Conservation (phyloP, 2,113 vertebrate genomes). For the Malurus melanocephalus region DNA sequence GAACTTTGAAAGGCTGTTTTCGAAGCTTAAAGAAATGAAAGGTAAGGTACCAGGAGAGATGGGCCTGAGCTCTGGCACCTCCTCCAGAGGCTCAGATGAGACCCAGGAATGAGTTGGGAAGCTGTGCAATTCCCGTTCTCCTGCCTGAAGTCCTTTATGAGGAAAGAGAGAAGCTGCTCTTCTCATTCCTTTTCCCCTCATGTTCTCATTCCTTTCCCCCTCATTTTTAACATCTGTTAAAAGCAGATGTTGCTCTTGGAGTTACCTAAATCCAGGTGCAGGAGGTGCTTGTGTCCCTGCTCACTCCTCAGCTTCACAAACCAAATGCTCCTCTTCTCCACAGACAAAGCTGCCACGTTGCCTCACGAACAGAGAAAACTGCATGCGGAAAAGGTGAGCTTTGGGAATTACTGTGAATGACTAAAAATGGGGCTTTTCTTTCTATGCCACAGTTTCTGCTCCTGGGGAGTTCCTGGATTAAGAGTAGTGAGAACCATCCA, state of each 20-base stretch:
- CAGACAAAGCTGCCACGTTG: conserved; percentile 93
- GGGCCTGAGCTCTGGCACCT: not conserved
- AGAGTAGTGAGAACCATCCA: not conserved
- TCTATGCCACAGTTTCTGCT: not conserved
- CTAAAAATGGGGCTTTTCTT: not conserved
- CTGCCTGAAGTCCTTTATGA: not conserved
- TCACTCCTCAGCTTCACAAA: not conserved
- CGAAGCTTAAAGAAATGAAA: conserved; percentile 98
- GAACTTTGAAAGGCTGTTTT: conserved; percentile 93
- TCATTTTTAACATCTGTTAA: not conserved
- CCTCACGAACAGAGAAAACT: conserved; percentile 94
- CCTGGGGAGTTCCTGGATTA: not conserved
- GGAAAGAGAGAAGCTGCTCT: not conserved
- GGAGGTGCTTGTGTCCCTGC: not conserved
- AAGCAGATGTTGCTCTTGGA: not conserved
- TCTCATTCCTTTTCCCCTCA: not conserved
- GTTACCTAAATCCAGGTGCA: not conserved
- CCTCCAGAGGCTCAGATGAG: rapidly evolving
- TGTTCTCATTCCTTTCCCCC: not conserved
- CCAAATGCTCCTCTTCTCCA: not conserved
- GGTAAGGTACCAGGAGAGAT: conserved; percentile 57
- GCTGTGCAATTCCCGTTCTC: not conserved
- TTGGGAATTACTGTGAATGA: not conserved
- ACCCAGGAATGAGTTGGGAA: not conserved
- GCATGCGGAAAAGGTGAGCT: conserved; percentile 92